Conservation (phyloP, 2,888 invertebrate species). For the Drosophila paracracens region DNA sequence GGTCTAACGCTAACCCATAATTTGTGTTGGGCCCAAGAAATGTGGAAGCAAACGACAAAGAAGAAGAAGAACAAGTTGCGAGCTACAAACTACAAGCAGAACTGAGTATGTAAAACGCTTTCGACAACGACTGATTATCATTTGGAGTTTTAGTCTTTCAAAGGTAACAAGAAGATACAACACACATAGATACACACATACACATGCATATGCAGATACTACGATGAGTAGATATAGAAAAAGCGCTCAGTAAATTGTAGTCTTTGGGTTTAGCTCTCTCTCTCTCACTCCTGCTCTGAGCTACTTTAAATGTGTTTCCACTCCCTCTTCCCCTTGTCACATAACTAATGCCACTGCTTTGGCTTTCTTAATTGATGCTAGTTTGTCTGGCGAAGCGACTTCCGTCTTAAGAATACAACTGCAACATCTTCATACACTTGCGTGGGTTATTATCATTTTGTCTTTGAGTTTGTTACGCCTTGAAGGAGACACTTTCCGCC, state of each 20-base stretch:
- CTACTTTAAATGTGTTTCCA: neutral
- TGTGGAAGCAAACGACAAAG: slow-evolving; percentile 54
- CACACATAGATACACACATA: neutral
- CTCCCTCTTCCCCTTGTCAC: slow-evolving; percentile 11
- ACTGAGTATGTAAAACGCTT: slow-evolving; percentile 22
- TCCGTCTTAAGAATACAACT: slow-evolving; percentile 45
- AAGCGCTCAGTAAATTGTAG: slow-evolving; percentile 13
- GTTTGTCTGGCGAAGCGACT: slow-evolving; percentile 62
- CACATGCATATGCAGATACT: neutral
- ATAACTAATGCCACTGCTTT: slow-evolving; percentile 66
- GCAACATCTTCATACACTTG: slow-evolving; percentile 15
- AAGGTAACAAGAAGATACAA: slow-evolving; percentile 27
- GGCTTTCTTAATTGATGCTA: slow-evolving; percentile 65
- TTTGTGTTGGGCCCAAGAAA: slow-evolving; percentile 58
- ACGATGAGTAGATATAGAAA: neutral
- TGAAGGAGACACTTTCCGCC: neutral
- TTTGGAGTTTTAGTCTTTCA: slow-evolving; percentile 15
- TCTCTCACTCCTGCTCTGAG: neutral
- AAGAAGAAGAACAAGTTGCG: slow-evolving; percentile 11
- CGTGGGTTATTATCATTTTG: neutral
- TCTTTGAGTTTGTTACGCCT: neutral
- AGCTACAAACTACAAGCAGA: slow-evolving; percentile 25
- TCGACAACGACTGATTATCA: slow-evolving; percentile 48
- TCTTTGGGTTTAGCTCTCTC: slow-evolving; percentile 2
- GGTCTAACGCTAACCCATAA: slow-evolving; percentile 69